Base-by-base conservation (phyloP, 2,113 vertebrate species). In the Phylloscopus trochiloides region DNA sequence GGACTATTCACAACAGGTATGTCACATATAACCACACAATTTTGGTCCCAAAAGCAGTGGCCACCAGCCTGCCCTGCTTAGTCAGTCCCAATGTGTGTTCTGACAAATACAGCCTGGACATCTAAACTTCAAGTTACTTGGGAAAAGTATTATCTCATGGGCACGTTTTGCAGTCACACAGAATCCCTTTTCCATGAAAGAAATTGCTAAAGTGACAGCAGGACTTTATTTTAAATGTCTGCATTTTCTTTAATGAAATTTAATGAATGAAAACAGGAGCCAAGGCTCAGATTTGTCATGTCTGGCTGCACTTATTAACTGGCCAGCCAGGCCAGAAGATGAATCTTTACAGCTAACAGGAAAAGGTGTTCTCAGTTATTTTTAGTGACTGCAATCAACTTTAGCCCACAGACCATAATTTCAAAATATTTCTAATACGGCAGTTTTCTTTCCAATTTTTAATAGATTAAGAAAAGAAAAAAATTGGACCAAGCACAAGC, bases 11-110 rank as follows among this genome's bases (percentile, higher is more conserved):
- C 29, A n/a, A 38, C 9, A 47, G 24, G 12, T 29, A 24, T 32
- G 18, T 59, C 80, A 67, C 14, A 9, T 0, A 0, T 1, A 17
- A 12, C 6, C 26, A 7, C 9, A 4, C 7, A 28, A 29, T 21
- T 75, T 62, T 47, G 34, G 28, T 43, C 17, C 31, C 62, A 36
- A 32, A 32, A 70, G 19, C 25, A 32, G 4, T 6, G 40, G 29
- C 9, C 5, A 52, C 17, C 26, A 83, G 16, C 40, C 40, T 86
- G 5, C 8, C 24, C 22, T 52, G 6, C 48, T 61, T 68, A 9
- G 31, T 70, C 14, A 48, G 7, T 57, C 58, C n/a, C 74, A 17
- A 34, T 61, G 21, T 88, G 65, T 16, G 18, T 55, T 75, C 26
- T 82, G 62, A 59, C 15, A 59, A 82, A 82, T 14, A 42, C 5